phyloP scores from a whole-genome alignment of 2,888 invertebrate genomes.

The Megastigmus dorsalis region DNA sequence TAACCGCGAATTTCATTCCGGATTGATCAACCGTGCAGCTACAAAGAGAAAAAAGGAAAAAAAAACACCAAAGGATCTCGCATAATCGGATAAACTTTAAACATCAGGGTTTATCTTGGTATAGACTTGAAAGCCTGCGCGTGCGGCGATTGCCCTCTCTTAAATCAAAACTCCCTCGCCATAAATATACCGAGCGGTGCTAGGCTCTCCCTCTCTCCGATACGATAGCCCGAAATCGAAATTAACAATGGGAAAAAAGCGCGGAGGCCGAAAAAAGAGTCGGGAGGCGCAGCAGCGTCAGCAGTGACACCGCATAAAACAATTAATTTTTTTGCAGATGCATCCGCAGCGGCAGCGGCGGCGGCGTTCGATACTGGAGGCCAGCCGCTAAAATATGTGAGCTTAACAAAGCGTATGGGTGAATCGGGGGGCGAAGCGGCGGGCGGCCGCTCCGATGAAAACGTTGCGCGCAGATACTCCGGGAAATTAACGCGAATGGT shows the following conservation, averaged over 20 bases:
- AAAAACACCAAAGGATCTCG: too few species aligned
- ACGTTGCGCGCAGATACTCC: conserved; percentile 52
- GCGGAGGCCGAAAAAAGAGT: conserved; percentile 6
- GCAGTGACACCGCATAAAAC: conserved; percentile 47
- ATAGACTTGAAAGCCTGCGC: too few species aligned
- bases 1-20: too few species aligned
- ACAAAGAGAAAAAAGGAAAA: too few species aligned
- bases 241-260: conserved; percentile 20
- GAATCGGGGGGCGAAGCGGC: conserved; percentile 35
- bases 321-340: conserved; percentile 52
- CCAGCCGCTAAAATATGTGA: conserved; percentile 49
- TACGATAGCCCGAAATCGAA: not conserved
- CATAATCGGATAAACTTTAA: too few species aligned
- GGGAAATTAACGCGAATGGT: conserved; percentile 53
- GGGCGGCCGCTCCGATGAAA: conserved; percentile 37
- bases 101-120: too few species aligned
- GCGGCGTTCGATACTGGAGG: conserved; percentile 39
- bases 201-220: too few species aligned
- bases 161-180: too few species aligned
- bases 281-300: conserved; percentile 38
- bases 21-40: too few species aligned
- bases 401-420: conserved; percentile 52
- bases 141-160: too few species aligned
- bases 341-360: conserved; percentile 10
- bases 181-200: too few species aligned